Evolutionary conservation across 1,140 invertebrate species (phyloP).

Genomic region (Tetramorium simillimum): DNA sequence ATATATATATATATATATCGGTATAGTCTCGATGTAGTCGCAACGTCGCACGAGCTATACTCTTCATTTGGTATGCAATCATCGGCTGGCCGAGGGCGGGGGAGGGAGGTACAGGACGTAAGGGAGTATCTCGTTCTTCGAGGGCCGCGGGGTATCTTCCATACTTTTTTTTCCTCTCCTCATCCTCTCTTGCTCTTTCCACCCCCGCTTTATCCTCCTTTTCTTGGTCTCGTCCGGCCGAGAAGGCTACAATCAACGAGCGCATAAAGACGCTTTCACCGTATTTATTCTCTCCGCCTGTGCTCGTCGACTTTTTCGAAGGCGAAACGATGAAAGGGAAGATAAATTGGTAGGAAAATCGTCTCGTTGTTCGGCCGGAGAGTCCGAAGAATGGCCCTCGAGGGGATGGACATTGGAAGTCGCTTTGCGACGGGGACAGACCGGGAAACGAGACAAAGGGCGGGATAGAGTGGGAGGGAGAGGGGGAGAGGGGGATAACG

Average conservation of each 20-base stretch:
- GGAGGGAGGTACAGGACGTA: neutral
- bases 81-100: conserved; percentile 61
- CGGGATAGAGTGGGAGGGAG: too few relatives aligned
- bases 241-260: conserved; percentile 47
- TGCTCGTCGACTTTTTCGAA: conserved; percentile 32
- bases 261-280: neutral
- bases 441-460: neutral
- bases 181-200: conserved; percentile 16
- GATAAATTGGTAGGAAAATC: conserved; percentile 66
- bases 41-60: conserved; percentile 69
- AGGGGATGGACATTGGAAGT: conserved; percentile 22
- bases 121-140: conserved; percentile 11
- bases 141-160: conserved; percentile 13
- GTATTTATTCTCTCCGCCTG: conserved; percentile 29
- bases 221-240: conserved; percentile 23
- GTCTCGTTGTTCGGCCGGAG: conserved; percentile 45
- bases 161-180: conserved; percentile 32
- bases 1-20: conserved; percentile 57
- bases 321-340: conserved; percentile 19
- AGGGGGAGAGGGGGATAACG: neutral
- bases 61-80: conserved; percentile 56
- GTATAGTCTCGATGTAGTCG: conserved; percentile 67
- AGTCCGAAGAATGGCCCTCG: conserved; percentile 37
- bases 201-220: conserved; percentile 30
- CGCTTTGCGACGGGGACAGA: neutral